Percentiles rank a stretch among this genome's conserved stretches.
These are phyloP conservation scores for Danio albolineatus DNA, from an alignment of 2,797 vertebrate species.

Conservation along the genomic window DNA sequence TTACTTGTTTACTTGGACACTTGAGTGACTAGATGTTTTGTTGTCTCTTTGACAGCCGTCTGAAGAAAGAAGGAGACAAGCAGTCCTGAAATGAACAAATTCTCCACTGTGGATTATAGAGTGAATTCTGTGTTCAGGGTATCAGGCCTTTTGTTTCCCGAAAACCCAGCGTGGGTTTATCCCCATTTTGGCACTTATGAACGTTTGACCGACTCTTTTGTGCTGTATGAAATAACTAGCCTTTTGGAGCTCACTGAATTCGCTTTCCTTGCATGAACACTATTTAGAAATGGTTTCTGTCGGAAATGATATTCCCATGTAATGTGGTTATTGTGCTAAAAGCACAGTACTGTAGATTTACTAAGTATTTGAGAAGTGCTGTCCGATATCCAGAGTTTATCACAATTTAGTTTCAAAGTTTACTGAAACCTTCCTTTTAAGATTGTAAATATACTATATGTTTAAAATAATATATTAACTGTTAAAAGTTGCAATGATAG, in stretches of 20 bases:
- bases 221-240: conserved; percentile 78
- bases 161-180: conserved; percentile 48
- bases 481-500: conserved; percentile 66
- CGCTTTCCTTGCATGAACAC: conserved; percentile 85
- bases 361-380: conserved; percentile 89
- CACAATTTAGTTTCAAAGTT: conserved; percentile 87
- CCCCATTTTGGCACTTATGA: conserved; percentile 60
- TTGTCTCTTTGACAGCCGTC: conserved; percentile 83
- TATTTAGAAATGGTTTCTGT: conserved; percentile 82
- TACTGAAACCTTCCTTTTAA: conserved; percentile 86
- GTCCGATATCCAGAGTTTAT: conserved; percentile 86
- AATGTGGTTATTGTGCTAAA: conserved; percentile 80
- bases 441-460: conserved; percentile 96
- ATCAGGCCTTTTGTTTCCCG: conserved; percentile 50
- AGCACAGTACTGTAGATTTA: conserved; percentile 82
- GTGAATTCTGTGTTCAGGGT: conserved; percentile 60
- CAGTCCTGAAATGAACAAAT: conserved; percentile 83
- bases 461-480: conserved; percentile 83
- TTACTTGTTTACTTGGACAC: background rate
- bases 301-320: conserved; percentile 87
- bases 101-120: conserved; percentile 57
- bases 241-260: conserved; percentile 74
- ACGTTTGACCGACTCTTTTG: conserved; percentile 74
- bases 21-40: conserved; percentile 16
- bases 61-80: conserved; percentile 99